Conservation (phyloP, 2,797 vertebrate species). For the Scleropages formosus region DNA sequence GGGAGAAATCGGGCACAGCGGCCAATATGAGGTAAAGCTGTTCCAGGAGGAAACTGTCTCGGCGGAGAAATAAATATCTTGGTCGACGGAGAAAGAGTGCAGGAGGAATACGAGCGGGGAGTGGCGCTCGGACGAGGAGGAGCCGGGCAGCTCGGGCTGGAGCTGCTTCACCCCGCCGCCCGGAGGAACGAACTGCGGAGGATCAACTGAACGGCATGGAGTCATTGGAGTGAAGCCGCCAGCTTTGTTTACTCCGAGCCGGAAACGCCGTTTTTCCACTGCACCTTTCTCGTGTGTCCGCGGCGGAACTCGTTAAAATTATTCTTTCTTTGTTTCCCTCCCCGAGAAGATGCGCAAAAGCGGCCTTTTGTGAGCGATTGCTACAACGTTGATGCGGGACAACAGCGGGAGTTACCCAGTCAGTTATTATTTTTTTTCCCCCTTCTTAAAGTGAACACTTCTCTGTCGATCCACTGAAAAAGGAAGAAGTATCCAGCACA, state of each 20-base stretch:
- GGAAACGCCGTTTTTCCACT: constrained; percentile 24
- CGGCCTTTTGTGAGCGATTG: constrained; percentile 33
- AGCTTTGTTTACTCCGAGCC: constrained; percentile 34
- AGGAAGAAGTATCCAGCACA: constrained; percentile 17
- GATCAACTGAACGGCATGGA: constrained; percentile 37
- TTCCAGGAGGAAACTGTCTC: constrained; percentile 59
- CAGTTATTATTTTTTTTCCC: too few species aligned
- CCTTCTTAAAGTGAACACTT: background rate
- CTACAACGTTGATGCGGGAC: constrained; percentile 18
- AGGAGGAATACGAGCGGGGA: constrained; percentile 21
- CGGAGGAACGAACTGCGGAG: constrained; percentile 31
- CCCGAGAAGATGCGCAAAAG: constrained; percentile 28
- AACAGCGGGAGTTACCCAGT: constrained; percentile 10
- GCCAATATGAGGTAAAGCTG: constrained; percentile 55
- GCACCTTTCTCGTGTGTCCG: background rate
- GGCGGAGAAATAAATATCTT: constrained; percentile 38
- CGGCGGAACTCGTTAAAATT: background rate
- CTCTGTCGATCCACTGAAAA: constrained; percentile 10
- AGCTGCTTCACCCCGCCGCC: constrained; percentile 32
- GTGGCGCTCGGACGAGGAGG: constrained; percentile 26
- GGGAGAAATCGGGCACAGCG: constrained; percentile 58
- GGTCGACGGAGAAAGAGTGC: constrained; percentile 10
- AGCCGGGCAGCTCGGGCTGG: constrained; percentile 34
- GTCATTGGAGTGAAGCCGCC: constrained; percentile 25
- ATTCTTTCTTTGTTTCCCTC: background rate